phyloP scores from a whole-genome alignment of 2,888 invertebrate species.

The Latrodectus hesperus region DNA sequence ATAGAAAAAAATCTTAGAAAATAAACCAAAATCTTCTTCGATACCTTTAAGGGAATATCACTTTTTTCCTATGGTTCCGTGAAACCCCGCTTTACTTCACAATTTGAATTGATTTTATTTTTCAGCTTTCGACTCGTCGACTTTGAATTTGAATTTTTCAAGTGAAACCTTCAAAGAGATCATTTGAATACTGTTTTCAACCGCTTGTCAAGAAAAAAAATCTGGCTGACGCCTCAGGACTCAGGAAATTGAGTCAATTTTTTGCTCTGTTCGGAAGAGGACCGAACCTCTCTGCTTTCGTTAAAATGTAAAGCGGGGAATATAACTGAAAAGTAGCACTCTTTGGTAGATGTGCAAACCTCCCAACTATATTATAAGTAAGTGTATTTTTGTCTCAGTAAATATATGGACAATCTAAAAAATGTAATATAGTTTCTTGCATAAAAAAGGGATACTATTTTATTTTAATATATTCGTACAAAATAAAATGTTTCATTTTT shows the following conservation, averaged over 20 bases:
- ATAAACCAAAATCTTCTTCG: background rate
- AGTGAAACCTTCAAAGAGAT: constrained; percentile 34
- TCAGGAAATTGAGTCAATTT: constrained; percentile 49
- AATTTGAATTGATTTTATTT: too few relatives aligned
- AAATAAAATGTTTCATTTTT: too few relatives aligned
- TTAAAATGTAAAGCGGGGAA: background rate
- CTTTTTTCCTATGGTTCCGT: background rate
- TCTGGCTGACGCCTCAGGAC: constrained; percentile 18
- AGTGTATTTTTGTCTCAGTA: too few relatives aligned
- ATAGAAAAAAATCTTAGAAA: too few relatives aligned
- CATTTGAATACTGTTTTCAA: constrained; percentile 60
- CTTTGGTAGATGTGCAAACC: too few relatives aligned
- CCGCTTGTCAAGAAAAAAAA: background rate
- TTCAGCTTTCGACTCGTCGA: constrained; percentile 2
- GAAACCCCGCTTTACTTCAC: too few relatives aligned
- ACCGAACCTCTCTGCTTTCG: background rate
- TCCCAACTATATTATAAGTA: too few relatives aligned
- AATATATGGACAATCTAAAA: too few relatives aligned
- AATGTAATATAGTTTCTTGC: too few relatives aligned
- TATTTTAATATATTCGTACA: too few relatives aligned
- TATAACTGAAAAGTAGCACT: too few relatives aligned
- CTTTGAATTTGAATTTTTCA: constrained; percentile 40
- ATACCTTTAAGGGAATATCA: constrained; percentile 24
- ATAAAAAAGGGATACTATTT: too few relatives aligned
- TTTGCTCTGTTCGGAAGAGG: constrained; percentile 27